Evolutionary conservation across 2,888 invertebrate genomes (phyloP).

Genomic region (Pristionchus fissidentatus): DNA sequence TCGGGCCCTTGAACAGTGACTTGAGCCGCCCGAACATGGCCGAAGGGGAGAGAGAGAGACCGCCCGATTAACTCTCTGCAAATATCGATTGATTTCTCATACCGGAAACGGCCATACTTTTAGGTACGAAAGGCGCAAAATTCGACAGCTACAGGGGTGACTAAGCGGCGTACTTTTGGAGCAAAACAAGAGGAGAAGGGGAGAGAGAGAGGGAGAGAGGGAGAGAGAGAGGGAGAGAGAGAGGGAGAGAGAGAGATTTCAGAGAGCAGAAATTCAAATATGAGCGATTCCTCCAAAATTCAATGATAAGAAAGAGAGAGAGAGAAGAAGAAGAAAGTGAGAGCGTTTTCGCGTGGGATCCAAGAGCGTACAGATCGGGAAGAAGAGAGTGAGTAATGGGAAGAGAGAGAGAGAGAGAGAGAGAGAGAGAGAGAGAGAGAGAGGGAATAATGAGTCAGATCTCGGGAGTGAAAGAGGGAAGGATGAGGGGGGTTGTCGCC

Average conservation of each 20-base stretch:
- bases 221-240: neutral
- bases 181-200: too few relatives aligned
- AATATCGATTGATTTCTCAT: too few relatives aligned
- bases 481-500: slow-evolving; percentile 1
- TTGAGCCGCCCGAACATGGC: slow-evolving; percentile 48
- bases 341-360: too few relatives aligned
- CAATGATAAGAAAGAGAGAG: too few relatives aligned
- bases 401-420: neutral
- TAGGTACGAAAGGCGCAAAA: too few relatives aligned
- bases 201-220: neutral
- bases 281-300: too few relatives aligned
- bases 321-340: neutral
- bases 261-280: too few relatives aligned
- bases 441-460: slow-evolving; percentile 40
- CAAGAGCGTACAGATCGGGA: neutral
- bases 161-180: neutral
- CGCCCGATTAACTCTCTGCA: neutral
- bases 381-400: neutral
- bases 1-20: slow-evolving; percentile 47
- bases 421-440: neutral
- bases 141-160: neutral
- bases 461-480: slow-evolving; percentile 4
- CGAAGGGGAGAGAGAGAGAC: neutral
- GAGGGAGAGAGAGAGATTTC: neutral
- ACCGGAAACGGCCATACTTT: too few relatives aligned